A percentile compares a stretch with the other conserved stretches of the same genome.
These are phyloP conservation scores for Slavum lentiscoides DNA, from an alignment of 2,888 invertebrate species.

Conservation along the genomic window DNA sequence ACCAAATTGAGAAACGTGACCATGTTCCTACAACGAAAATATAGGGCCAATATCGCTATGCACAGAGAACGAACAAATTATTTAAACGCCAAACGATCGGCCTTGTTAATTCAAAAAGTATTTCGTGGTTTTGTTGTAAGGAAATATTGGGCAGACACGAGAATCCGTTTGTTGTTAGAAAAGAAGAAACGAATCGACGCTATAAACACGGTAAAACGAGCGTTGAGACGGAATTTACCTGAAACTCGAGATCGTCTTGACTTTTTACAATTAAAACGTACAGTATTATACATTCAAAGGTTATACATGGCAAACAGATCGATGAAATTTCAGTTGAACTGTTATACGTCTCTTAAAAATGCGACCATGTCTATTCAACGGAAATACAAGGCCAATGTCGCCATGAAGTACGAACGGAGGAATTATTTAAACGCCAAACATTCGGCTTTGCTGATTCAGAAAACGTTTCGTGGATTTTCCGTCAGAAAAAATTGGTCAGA, in stretches of 20 bases:
- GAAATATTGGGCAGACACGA: background rate
- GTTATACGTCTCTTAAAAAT: conserved; percentile 23
- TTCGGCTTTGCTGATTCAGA: conserved; percentile 36
- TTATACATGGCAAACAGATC: conserved; percentile 23
- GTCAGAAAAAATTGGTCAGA: conserved; percentile 20
- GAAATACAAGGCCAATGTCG: conserved; percentile 37
- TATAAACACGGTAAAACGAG: conserved; percentile 12
- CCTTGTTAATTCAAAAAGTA: conserved; percentile 23
- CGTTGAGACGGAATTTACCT: conserved; percentile 3
- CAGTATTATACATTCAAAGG: background rate
- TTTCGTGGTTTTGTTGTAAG: conserved; percentile 12
- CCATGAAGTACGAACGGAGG: conserved; percentile 20
- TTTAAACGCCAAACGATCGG: conserved; percentile 8
- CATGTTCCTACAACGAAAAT: conserved; percentile 41
- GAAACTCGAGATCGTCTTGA: background rate
- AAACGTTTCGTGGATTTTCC: conserved; percentile 23
- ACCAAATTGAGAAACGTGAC: background rate
- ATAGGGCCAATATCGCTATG: conserved; percentile 35
- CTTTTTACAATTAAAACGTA: conserved; percentile 16
- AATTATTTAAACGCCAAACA: conserved; percentile 22
- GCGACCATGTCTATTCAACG: conserved; percentile 36
- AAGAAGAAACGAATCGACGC: background rate
- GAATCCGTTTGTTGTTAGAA: background rate
- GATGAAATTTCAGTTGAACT: conserved; percentile 14
- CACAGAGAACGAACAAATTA: conserved; percentile 21